Base-by-base conservation (phyloP, 2,888 invertebrate species). In the Ochropleura plecta region DNA sequence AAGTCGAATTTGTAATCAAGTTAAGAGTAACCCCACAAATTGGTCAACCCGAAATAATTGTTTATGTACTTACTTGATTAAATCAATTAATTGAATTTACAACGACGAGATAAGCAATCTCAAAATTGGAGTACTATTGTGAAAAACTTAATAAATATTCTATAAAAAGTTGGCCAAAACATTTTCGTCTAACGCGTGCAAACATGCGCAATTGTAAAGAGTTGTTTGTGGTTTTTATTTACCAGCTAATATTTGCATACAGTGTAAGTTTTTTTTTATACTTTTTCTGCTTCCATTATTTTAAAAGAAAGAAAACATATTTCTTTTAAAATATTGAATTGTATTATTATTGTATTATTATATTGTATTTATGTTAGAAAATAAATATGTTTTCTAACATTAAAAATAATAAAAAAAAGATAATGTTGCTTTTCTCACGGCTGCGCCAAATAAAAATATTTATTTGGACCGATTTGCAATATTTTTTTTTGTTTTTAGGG, bases 261-360 rank as follows among this genome's bases (percentile, higher is more conserved):
- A 9, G 78, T 30, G 77, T 78, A 30, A 77, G 78, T 78, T 20
- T 20, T 16, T 63, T 63, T 14, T 40, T 5, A 30, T n/a, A 18
- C 49, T 8, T 66, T 2, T 30, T 30, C 3, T 30, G 30, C 1
- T 30, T 30, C 3, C 30, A 30, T 2, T 30, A 30, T 30, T n/a
- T n/a, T n/a, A n/a, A n/a, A n/a, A n/a, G n/a, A n/a, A n/a, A n/a
- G n/a, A n/a, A n/a, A n/a, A n/a, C n/a, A n/a, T n/a, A n/a, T n/a
- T n/a, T n/a, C n/a, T n/a, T n/a, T n/a, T n/a, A n/a, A n/a, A n/a
- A n/a, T n/a, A n/a, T n/a, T n/a, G n/a, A n/a, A n/a, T n/a, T n/a
- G n/a, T n/a, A n/a, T n/a, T n/a, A n/a, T n/a, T n/a, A n/a, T n/a
- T n/a, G n/a, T n/a, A n/a, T n/a, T n/a, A n/a, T n/a, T n/a, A n/a